A percentile compares a stretch with the other conserved stretches of the same genome.
These are phyloP conservation scores for Temnothorax unifasciatus DNA, from an alignment of 2,888 invertebrate genomes.

Conservation along the genomic window DNA sequence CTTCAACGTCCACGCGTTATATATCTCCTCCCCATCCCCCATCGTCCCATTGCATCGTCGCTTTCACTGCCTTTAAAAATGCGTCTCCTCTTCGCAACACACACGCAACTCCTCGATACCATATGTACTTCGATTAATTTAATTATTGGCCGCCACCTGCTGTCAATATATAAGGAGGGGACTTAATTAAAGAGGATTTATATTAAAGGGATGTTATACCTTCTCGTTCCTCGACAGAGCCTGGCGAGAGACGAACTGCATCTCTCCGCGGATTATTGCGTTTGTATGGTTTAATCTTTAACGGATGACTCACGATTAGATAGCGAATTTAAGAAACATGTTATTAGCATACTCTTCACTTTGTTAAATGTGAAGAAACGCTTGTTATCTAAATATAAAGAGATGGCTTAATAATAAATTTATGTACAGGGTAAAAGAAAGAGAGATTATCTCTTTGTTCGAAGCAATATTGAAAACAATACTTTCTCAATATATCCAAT, in stretches of 20 bases:
- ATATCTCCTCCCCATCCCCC: conserved; percentile 28
- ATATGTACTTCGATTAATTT: conserved; percentile 43
- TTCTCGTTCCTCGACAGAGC: neutral
- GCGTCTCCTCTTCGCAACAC: conserved; percentile 16
- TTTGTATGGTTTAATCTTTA: conserved; percentile 9
- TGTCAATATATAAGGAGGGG: conserved; percentile 35
- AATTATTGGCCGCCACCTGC: conserved; percentile 43
- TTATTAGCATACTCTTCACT: conserved; percentile 10
- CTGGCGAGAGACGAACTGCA: conserved; percentile 9
- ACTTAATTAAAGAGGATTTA: conserved; percentile 43
- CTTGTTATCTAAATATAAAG: neutral
- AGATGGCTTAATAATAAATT: neutral
- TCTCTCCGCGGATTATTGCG: conserved; percentile 23
- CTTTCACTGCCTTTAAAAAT: conserved; percentile 42
- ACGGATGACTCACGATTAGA: conserved; percentile 14
- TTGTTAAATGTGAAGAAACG: neutral
- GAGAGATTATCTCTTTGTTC: conserved; percentile 8
- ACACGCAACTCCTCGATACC: conserved; percentile 29
- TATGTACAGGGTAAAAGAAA: neutral
- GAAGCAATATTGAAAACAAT: neutral
- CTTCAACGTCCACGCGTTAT: conserved; percentile 69
- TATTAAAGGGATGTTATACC: conserved; percentile 34
- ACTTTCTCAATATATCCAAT: neutral
- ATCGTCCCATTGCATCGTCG: conserved; percentile 10
- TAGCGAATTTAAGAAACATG: neutral